These are phyloP conservation scores for Anorthoa munda DNA, from an alignment of 2,888 invertebrate species.

Conservation along the genomic window DNA sequence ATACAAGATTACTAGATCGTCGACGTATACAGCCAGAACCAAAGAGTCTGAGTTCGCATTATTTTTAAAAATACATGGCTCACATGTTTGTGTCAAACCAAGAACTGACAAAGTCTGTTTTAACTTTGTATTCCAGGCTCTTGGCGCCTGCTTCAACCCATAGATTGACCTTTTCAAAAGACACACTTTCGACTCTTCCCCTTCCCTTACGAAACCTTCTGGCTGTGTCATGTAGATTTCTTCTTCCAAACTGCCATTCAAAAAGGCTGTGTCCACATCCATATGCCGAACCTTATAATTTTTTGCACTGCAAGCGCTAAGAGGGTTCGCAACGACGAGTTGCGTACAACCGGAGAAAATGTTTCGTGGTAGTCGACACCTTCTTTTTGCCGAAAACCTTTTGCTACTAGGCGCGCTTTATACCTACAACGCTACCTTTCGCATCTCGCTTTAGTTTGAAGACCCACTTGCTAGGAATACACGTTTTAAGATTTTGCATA, in stretches of 20 bases:
- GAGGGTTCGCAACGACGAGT: not conserved
- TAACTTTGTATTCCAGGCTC: not conserved
- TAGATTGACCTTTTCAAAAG: not conserved
- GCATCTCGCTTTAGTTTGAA: not conserved
- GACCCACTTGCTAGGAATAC: slow-evolving; percentile 2
- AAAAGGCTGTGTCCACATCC: not conserved
- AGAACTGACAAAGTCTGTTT: not conserved
- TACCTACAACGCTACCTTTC: not conserved
- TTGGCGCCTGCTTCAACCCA: not conserved
- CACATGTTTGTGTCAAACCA: not conserved
- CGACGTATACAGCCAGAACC: slow-evolving; percentile 1
- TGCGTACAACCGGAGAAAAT: not conserved
- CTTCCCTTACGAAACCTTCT: not conserved
- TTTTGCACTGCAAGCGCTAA: not conserved
- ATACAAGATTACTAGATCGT: not conserved
- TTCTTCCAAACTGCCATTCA: not conserved
- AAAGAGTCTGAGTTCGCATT: not conserved
- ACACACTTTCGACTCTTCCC: not conserved
- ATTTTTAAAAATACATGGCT: not conserved
- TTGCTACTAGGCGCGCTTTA: slow-evolving; percentile 1
- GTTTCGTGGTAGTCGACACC: not conserved
- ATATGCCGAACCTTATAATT: not conserved
- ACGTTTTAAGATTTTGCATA: not conserved
- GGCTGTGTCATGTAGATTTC: not conserved
- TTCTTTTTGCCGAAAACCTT: not conserved